phyloP scores from a whole-genome alignment of 2,113 vertebrate genomes.

The Triplophysa siluroides region DNA sequence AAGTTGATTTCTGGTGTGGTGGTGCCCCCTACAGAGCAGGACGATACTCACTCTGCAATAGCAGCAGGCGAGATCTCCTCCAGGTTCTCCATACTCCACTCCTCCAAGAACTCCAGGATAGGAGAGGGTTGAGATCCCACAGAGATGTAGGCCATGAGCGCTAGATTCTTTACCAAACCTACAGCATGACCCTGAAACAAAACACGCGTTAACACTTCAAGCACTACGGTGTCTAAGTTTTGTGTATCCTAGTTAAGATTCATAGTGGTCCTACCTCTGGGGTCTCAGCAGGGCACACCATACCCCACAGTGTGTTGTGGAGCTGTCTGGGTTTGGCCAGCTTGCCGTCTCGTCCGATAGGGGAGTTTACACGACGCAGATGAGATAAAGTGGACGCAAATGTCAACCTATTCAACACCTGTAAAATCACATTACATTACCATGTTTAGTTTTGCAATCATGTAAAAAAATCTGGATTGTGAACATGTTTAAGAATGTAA shows the following conservation, averaged over 20 bases:
- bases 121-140: constrained; percentile 97
- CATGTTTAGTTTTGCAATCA: neutral
- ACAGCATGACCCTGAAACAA: constrained; percentile 90
- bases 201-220: neutral
- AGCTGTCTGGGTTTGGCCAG: constrained; percentile 96
- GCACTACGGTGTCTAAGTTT: neutral
- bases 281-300: constrained; percentile 98
- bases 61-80: constrained; percentile 99
- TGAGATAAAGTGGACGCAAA: constrained; percentile 97
- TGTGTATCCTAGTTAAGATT: neutral
- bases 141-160: constrained; percentile 98
- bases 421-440: neutral
- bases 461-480: too few relatives aligned
- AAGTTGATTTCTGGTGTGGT: constrained; percentile 7
- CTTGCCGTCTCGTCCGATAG: constrained; percentile 95
- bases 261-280: constrained; percentile 85
- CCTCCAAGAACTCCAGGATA: constrained; percentile 98
- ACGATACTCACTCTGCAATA: constrained; percentile 89
- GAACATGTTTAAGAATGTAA: too few relatives aligned
- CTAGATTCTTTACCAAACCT: constrained; percentile 98
- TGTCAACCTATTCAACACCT: constrained; percentile 97
- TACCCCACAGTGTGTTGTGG: constrained; percentile 97
- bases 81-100: constrained; percentile 99
- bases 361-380: constrained; percentile 92
- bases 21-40: constrained; percentile 25